Evolutionary conservation across 2,797 vertebrate genomes (phyloP).

Genomic region (Ctenochaetus hawaiiensis): DNA sequence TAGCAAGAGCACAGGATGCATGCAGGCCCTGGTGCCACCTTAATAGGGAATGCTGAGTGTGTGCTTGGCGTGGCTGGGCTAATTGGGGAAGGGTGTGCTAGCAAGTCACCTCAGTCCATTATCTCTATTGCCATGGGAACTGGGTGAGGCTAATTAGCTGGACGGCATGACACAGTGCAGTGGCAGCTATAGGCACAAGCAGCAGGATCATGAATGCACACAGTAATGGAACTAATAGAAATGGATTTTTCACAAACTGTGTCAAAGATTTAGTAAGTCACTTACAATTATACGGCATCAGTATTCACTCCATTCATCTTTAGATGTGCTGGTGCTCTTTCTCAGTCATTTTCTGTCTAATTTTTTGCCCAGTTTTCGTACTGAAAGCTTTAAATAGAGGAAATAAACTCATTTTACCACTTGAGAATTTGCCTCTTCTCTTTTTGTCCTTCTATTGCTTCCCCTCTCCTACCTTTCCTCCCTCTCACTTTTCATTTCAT

Average conservation of each 20-base stretch:
- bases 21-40: constrained; percentile 46
- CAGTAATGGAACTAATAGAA: constrained; percentile 63
- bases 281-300: constrained; percentile 45
- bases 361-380: constrained; percentile 9
- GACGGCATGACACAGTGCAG: constrained; percentile 59
- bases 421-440: constrained; percentile 42
- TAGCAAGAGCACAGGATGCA: constrained; percentile 48
- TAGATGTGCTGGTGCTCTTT: constrained; percentile 1
- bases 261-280: constrained; percentile 46
- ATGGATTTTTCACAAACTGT: constrained; percentile 44
- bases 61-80: constrained; percentile 60
- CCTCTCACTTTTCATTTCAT: constrained; percentile 24
- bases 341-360: constrained; percentile 11
- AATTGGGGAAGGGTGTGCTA: constrained; percentile 72
- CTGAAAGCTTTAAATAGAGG: constrained; percentile 26
- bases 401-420: constrained; percentile 43
- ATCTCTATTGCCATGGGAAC: constrained; percentile 75
- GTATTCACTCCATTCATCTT: constrained; percentile 43
- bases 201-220: constrained; percentile 52
- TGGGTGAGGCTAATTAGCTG: constrained; percentile 81
- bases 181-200: constrained; percentile 45
- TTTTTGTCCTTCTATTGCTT: constrained; percentile 15
- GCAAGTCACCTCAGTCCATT: constrained; percentile 73
- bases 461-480: not conserved
- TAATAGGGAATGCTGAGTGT: constrained; percentile 59